phyloP scores from a whole-genome alignment of 1,140 invertebrate species.

The Kradibia gibbosae region DNA sequence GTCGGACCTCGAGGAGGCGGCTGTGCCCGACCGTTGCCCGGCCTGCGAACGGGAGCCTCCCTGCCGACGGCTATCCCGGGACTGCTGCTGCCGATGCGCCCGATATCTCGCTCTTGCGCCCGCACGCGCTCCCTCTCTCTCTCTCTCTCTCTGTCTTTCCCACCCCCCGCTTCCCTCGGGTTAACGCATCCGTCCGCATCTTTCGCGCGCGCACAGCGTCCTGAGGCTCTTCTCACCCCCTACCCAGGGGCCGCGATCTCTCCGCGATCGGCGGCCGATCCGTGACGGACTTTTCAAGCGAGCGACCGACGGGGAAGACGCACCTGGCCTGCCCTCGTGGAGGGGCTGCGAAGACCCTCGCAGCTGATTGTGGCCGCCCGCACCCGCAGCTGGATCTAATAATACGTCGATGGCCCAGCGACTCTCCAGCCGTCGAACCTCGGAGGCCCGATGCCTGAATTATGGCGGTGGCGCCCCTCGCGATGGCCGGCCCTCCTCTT shows the following conservation, averaged over 20 bases:
- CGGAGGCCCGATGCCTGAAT: background rate
- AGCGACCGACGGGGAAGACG: background rate
- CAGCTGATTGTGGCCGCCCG: constrained; percentile 6
- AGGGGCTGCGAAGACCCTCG: background rate
- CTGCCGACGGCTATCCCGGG: constrained; percentile 73
- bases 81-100: constrained; percentile 72
- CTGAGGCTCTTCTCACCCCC: too few species aligned
- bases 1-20: background rate
- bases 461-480: background rate
- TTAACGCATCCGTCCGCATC: too few species aligned
- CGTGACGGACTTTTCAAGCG: background rate
- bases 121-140: background rate
- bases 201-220: background rate
- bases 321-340: background rate
- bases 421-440: constrained; percentile 36
- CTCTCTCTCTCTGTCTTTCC: constrained; percentile 7
- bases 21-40: constrained; percentile 43
- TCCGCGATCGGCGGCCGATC: background rate
- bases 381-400: constrained; percentile 44
- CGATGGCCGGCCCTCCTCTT: too few species aligned
- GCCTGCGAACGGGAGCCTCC: constrained; percentile 55
- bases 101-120: constrained; percentile 65
- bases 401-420: constrained; percentile 48
- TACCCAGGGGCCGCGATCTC: background rate
- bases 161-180: background rate